A percentile compares a stretch with the other conserved stretches of the same genome.
Conservation (phyloP, 2,888 invertebrate species). For the Melieria omissa region DNA sequence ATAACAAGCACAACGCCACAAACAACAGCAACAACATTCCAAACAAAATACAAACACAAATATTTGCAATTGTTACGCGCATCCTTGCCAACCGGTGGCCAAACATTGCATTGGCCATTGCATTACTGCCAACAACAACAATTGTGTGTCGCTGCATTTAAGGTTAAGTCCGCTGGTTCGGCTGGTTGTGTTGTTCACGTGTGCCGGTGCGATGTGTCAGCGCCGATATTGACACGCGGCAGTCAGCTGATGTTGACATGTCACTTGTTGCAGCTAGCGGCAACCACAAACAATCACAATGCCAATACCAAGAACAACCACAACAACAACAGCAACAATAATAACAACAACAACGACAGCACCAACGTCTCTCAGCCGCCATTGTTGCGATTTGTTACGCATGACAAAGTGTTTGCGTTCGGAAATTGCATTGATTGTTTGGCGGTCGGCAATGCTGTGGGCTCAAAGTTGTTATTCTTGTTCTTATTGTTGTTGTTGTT, state of each 20-base stretch:
- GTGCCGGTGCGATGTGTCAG: conserved; percentile 38
- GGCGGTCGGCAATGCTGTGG: conserved; percentile 1
- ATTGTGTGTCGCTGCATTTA: background rate
- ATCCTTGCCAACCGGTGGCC: conserved; percentile 21
- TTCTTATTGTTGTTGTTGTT: too few relatives aligned
- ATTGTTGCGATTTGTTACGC: conserved; percentile 27
- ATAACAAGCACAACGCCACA: background rate
- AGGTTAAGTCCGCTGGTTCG: background rate
- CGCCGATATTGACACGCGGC: conserved; percentile 36
- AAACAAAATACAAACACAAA: conserved; percentile 36
- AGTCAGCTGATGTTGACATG: conserved; percentile 33
- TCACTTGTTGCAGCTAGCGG: conserved; percentile 11
- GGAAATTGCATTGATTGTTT: conserved; percentile 30
- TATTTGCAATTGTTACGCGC: conserved; percentile 17
- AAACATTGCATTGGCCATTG: conserved; percentile 8
- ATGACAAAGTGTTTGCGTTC: conserved; percentile 37
- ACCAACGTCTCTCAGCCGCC: background rate
- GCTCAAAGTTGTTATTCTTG: too few relatives aligned
- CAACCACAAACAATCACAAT: background rate
- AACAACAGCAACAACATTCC: conserved; percentile 18
- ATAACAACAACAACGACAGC: background rate
- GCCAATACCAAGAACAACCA: conserved; percentile 10
- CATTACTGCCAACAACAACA: conserved; percentile 19
- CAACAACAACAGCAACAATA: conserved; percentile 10
- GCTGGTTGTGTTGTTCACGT: background rate